Percentiles rank a stretch among this genome's conserved stretches.
phyloP scores from a whole-genome alignment of 92 coral and sea anemone genomes.

The Siderastrea siderea region DNA sequence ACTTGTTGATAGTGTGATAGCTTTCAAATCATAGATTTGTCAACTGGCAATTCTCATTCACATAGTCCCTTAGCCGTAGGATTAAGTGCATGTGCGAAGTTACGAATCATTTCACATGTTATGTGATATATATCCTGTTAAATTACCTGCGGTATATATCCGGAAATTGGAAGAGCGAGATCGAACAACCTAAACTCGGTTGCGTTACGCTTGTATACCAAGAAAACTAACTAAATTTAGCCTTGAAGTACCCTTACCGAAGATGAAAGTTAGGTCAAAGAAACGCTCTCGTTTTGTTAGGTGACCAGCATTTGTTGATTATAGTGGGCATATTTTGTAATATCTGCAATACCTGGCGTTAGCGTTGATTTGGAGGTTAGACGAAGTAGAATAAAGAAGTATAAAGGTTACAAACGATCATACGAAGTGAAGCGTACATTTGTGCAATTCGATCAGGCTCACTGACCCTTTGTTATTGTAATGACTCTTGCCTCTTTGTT shows the following conservation, averaged over 20 bases:
- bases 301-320: slow-evolving; percentile 2
- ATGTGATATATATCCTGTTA: slow-evolving; percentile 58
- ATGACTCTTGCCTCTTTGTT: slow-evolving; percentile 77
- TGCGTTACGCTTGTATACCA: slow-evolving; percentile 46
- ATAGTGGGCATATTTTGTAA: background rate
- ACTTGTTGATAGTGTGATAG: slow-evolving; percentile 53
- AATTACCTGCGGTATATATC: slow-evolving; percentile 46
- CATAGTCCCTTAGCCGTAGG: slow-evolving; percentile 9
- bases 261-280: slow-evolving; percentile 44
- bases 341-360: slow-evolving; percentile 1
- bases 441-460: slow-evolving; percentile 61
- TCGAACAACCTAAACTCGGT: slow-evolving; percentile 23
- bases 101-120: slow-evolving; percentile 38
- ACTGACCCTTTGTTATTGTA: slow-evolving; percentile 87
- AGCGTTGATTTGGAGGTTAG: slow-evolving; percentile 1
- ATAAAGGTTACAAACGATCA: slow-evolving; percentile 31
- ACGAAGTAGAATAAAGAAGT: slow-evolving; percentile 8
- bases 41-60: slow-evolving; percentile 43
- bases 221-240: slow-evolving; percentile 44
- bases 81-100: slow-evolving; percentile 37
- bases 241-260: background rate
- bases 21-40: slow-evolving; percentile 42
- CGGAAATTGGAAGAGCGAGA: slow-evolving; percentile 41
- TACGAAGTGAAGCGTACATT: slow-evolving; percentile 53
- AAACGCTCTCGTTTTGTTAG: slow-evolving; percentile 18